A percentile compares a stretch with the other conserved stretches of the same genome.
Conservation (phyloP, 1,140 invertebrate genomes). For the Magallana gigas region DNA sequence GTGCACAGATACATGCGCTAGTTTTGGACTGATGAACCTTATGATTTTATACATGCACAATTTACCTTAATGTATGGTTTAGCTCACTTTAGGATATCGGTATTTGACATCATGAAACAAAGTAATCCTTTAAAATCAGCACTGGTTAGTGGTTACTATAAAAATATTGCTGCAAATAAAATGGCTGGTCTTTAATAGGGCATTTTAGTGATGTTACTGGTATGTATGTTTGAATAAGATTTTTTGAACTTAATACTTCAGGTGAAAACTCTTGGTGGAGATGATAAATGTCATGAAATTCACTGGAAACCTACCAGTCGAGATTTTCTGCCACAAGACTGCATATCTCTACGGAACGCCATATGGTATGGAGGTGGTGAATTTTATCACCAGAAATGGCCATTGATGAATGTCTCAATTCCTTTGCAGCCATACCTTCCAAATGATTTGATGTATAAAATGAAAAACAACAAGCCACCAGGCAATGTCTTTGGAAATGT, state of each 20-base stretch:
- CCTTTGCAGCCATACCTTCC: constrained; percentile 65
- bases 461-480: constrained; percentile 15
- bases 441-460: constrained; percentile 60
- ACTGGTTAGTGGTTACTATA: no score
- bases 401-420: constrained; percentile 74
- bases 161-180: no score
- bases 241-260: not conserved
- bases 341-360: constrained; percentile 62
- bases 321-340: constrained; percentile 64
- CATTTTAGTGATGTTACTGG: no score
- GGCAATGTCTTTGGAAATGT: constrained; percentile 64
- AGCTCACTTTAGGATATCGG: no score
- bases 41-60: no score
- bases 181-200: no score
- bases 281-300: constrained; percentile 65
- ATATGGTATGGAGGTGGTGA: constrained; percentile 78
- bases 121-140: no score
- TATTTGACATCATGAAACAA: no score
- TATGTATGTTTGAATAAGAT: no score
- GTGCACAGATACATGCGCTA: no score
- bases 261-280: constrained; percentile 41
- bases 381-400: constrained; percentile 78
- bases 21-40: no score
- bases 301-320: constrained; percentile 60
- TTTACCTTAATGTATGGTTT: no score